Evolutionary conservation across 2,888 invertebrate species (phyloP), one percentile per base, ranked within the genome.

Genomic region (Herminia tarsipennalis): DNA sequence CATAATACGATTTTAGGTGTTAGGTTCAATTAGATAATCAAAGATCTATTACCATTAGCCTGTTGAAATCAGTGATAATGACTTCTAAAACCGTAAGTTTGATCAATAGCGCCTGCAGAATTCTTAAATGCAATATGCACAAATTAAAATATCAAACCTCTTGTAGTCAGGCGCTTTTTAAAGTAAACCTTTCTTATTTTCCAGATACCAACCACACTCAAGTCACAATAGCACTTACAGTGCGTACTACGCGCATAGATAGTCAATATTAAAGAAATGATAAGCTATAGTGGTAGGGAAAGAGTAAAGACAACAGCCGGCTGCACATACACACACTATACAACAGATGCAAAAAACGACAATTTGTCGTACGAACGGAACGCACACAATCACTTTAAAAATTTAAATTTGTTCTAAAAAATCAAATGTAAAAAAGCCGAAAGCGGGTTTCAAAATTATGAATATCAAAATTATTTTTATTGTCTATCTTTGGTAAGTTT

Each of bases 161-260:
- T n/a, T n/a, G n/a, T n/a, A n/a, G 5, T 5, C 5, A n/a, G 17
- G 12, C 9, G 10, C 6, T 9, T 20, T 3, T 14, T 25, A 1
- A 17, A 12, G 14, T 29, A 2, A 2, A 8, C 20, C 8, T 28
- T 4, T 20, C 47, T 21, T 17, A 47, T 35, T 33, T 84, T 86
- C 5, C 84, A 89, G 88, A 41, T 91, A 89, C 52, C 91, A 90
- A 63, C 91, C 89, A 0, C 91, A 91, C 57, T 73, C 86, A 12
- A 80, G 86, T 12, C 89, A 89, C 60, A 88, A 86, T 51, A 79
- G 82, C 35, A 81, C 89, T 1, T 91, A 91, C 72, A 88, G 82
- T 48, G 90, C 90, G 3, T 91, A 91, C 67, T 91, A 89, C 67
- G 88, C 91, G 1, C 90, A 90, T 65, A 91, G 91, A 81, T 91